Conservation (phyloP, 2,888 invertebrate genomes). For the Meganola albula region DNA sequence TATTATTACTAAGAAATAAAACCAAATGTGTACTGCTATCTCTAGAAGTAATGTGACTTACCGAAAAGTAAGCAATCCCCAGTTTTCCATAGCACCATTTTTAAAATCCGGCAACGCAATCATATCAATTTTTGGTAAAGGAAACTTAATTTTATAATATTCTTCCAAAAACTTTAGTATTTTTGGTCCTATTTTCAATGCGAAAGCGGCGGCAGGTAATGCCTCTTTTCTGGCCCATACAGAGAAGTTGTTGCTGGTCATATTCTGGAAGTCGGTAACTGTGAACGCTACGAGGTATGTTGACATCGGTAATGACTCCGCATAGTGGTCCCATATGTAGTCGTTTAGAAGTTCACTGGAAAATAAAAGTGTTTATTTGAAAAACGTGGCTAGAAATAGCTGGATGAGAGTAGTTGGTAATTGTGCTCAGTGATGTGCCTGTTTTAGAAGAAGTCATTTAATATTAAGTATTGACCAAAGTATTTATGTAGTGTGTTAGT, state of each 20-base stretch:
- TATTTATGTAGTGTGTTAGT: too few relatives aligned
- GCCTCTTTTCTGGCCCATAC: constrained; percentile 86
- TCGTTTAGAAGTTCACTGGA: constrained; percentile 74
- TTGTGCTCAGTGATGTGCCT: too few relatives aligned
- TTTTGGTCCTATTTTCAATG: constrained; percentile 85
- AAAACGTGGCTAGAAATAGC: too few relatives aligned
- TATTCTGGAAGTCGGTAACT: constrained; percentile 84
- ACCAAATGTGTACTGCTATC: too few relatives aligned
- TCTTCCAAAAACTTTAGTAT: constrained; percentile 83
- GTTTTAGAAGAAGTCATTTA: too few relatives aligned
- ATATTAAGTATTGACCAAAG: too few relatives aligned
- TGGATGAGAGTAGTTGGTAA: too few relatives aligned
- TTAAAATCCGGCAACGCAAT: constrained; percentile 94
- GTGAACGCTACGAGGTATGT: constrained; percentile 92
- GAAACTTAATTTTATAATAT: constrained; percentile 86
- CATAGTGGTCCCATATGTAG: constrained; percentile 87
- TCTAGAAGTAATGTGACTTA: too few relatives aligned
- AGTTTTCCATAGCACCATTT: constrained; percentile 94
- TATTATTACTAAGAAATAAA: too few relatives aligned
- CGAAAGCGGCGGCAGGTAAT: constrained; percentile 84
- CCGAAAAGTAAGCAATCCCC: constrained; percentile 88
- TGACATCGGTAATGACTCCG: constrained; percentile 90
- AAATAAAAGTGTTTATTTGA: not conserved
- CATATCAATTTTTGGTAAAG: constrained; percentile 92
- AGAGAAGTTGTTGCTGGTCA: constrained; percentile 77